Base-by-base conservation (phyloP, 2,888 invertebrate genomes). In the Aphidius colemani region DNA sequence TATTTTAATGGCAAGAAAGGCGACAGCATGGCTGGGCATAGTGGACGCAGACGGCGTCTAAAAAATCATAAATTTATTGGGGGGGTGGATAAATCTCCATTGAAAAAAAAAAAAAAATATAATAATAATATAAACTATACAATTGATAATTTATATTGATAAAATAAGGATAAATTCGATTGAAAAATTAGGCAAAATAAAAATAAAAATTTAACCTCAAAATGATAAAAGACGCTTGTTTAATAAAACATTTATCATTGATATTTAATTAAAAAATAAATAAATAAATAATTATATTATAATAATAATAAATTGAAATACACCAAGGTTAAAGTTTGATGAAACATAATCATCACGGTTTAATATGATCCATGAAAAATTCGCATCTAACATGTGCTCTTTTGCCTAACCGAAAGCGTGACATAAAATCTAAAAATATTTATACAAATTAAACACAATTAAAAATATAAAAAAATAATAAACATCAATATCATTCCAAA, bases 341-440 rank as follows among this genome's bases (percentile, higher is more conserved):
- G 5, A 30, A 30, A 5, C 30, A 30, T 30, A 30, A 30, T 30
- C 30, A 30, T 30, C 4, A 30, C 3, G 30, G 3, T 46, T 57
- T 30, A 4, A 9, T 41, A 18, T 8, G 10, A 8, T 7, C 10
- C 4, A 57, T 46, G 46, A 57, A 48, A 48, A 3, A 30, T 2
- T 2, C 30, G 30, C 10, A 46, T 46, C 40, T 57, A 45, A 39
- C 57, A 57, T 57, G 57, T 57, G 57, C 39, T 46, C 46, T 7
- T 18, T 18, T 18, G 13, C 39, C 45, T 45, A 57, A 30, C 9
- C n/a, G 44, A 51, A 50, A 39, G 30, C 51, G 51, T 57, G 55
- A 44, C 51, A 11, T 41, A 57, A 43, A 50, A 41, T 30, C 30
- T 44, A 11, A 41, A 58, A 43, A 58, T 51, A 48, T 45, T 30